These are phyloP conservation scores for Stegastes partitus DNA, from an alignment of 2,113 vertebrate species.

Conservation along the genomic window DNA sequence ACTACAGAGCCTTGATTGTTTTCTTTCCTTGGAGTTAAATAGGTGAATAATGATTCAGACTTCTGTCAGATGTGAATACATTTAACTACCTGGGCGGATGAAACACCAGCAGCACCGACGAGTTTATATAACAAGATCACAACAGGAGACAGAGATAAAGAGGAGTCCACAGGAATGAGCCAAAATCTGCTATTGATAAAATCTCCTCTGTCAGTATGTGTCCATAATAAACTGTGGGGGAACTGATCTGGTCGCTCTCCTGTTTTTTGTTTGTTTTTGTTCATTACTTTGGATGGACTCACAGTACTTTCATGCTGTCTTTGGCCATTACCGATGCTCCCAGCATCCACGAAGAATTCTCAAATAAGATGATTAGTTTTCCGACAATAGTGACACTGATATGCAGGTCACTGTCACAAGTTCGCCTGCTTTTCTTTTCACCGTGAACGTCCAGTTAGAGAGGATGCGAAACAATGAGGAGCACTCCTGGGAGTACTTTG, in stretches of 20 bases:
- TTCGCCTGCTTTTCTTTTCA: neutral
- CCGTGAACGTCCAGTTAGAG: too few species aligned
- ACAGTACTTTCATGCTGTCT: neutral
- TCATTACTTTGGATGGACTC: slow-evolving; percentile 18
- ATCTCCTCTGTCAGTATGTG: too few species aligned
- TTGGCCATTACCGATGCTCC: slow-evolving; percentile 22
- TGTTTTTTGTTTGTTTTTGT: too few species aligned
- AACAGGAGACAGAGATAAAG: neutral
- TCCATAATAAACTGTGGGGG: neutral
- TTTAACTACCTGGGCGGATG: neutral
- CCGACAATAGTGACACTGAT: neutral
- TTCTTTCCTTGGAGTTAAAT: slow-evolving; percentile 18
- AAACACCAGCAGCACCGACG: neutral
- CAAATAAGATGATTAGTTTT: slow-evolving; percentile 2
- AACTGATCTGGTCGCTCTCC: too few species aligned
- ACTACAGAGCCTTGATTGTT: slow-evolving; percentile 19
- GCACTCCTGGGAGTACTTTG: neutral
- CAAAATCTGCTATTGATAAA: neutral
- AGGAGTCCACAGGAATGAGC: neutral
- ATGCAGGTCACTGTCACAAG: neutral
- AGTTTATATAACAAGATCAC: neutral
- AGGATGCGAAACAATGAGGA: neutral
- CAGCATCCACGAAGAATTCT: neutral
- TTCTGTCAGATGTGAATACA: slow-evolving; percentile 3
- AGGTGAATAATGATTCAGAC: slow-evolving; percentile 1